Evolutionary conservation across 2,797 vertebrate genomes (phyloP), one percentile per base, ranked within the genome.

Genomic region (Lacerta bilineata): DNA sequence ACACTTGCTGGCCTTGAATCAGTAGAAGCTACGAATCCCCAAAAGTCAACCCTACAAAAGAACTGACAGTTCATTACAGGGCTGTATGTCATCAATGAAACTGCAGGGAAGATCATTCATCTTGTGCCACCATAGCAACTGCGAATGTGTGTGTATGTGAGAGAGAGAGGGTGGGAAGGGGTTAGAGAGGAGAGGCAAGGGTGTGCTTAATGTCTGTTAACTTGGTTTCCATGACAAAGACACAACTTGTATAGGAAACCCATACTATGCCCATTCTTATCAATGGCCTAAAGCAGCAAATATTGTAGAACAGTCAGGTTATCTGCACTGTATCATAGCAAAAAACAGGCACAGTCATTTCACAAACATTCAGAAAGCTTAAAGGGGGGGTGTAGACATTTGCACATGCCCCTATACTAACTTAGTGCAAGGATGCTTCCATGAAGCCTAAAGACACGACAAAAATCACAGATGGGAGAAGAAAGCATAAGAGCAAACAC

Each of bases 41-140:
- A 69, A 68, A 89, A 69, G 59, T 79, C 75, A 87, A 84, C 61
- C 79, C 85, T 11, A 71, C 55, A 15, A 79, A 88, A 66, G 79
- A 83, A 72, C 50, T 50, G 41, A 87, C 89, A 89, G 90, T 90
- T 33, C 29, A 36, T 83, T 86, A 76, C n/a, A 86, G 41, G 81
- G 76, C 88, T 84, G 2, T 5, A 89, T 18, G 1, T 89, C 80
- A 82, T 33, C 87, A 6, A 86, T 71, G 93, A 81, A 88, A 85
- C 89, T 92, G 91, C 87, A 87, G 81, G 86, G 76, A 90, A 89
- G 80, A 90, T 79, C 92, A 36, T 88, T 92, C 87, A 88, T 78
- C 90, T 94, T 83, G 86, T 74, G 11, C 94, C 78, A 1, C 95
- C 91, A 94, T 91, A 64, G 94, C 94, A 95, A 95, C 95, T 68